Evolutionary conservation across 2,113 vertebrate species (phyloP).

Genomic region (Pelobates fuscus): DNA sequence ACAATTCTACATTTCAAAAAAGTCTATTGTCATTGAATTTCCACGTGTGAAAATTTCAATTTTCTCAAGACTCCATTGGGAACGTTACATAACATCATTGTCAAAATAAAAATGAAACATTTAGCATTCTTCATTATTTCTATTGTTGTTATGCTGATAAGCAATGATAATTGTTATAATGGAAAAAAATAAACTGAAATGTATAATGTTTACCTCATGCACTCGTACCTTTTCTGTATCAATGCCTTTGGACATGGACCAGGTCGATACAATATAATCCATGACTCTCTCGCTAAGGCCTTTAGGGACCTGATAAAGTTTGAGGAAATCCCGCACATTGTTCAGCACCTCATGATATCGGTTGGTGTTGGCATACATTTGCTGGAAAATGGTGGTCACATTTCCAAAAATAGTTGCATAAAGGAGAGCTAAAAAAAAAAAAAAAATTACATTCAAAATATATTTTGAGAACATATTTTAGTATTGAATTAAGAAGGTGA

Average conservation of each 20-base stretch:
- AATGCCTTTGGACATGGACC: slow-evolving; percentile 98
- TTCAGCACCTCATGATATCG: slow-evolving; percentile 97
- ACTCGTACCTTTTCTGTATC: slow-evolving; percentile 92
- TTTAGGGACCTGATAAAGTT: slow-evolving; percentile 96
- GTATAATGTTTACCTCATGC: slow-evolving; percentile 42
- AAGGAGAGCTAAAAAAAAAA: slow-evolving; percentile 83
- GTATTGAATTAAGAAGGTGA: background rate
- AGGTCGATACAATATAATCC: slow-evolving; percentile 98
- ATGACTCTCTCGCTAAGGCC: slow-evolving; percentile 96
- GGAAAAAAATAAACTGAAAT: slow-evolving; percentile 20
- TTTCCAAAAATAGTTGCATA: slow-evolving; percentile 99
- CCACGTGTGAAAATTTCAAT: too few species aligned
- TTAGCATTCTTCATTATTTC: background rate
- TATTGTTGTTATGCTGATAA: background rate
- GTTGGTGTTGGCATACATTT: slow-evolving; percentile 98
- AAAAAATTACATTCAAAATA: background rate
- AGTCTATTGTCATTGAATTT: too few species aligned
- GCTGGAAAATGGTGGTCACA: slow-evolving; percentile 97
- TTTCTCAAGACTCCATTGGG: too few species aligned
- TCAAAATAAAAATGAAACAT: too few species aligned
- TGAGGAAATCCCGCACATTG: slow-evolving; percentile 95
- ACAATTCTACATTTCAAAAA: too few species aligned
- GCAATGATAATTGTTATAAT: background rate
- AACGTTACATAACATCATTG: too few species aligned
- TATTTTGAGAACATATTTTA: too few species aligned